Base-by-base conservation (phyloP, 2,888 invertebrate genomes). In the Brassicogethes aeneus region DNA sequence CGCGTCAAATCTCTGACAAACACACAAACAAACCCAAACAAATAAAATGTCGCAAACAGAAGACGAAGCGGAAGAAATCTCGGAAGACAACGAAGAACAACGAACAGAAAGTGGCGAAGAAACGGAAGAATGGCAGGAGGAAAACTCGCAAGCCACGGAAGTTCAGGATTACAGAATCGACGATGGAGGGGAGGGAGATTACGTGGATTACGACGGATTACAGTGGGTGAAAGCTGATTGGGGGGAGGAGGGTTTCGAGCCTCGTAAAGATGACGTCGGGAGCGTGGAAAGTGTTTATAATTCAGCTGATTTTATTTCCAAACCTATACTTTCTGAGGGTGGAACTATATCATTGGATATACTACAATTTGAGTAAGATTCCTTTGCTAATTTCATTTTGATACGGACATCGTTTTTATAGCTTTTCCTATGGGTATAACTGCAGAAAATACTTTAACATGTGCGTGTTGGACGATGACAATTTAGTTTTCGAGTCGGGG, bases 371-470 rank as follows among this genome's bases (percentile, higher is more conserved):
- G 70, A 79, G 82, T 82, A 82, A n/a, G n/a, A n/a, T n/a, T n/a
- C n/a, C n/a, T n/a, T n/a, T n/a, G n/a, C n/a, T n/a, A n/a, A n/a
- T n/a, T n/a, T n/a, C n/a, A n/a, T n/a, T n/a, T n/a, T n/a, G n/a
- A n/a, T n/a, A n/a, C n/a, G n/a, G n/a, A n/a, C n/a, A n/a, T n/a
- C n/a, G n/a, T n/a, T n/a, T n/a, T n/a, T 48, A 32, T 49, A 91
- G 90, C 60, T 74, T 86, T 68, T 91, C 91, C 0, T 92, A 82
- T 63, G 90, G 90, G 5, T 94, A 90, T 62, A 82, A 92, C 61
- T 88, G 89, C 60, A 79, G 76, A 50, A 83, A 81, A 54, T 75
- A 80, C 43, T 87, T 82, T 60, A 94, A 94, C 62, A 65, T 94
- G 33, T 81, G 84, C 46, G 75, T 85, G 2, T 75, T 85, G 33